Evolutionary conservation across 2,113 vertebrate species (phyloP).

Genomic region (Mirza zaza): DNA sequence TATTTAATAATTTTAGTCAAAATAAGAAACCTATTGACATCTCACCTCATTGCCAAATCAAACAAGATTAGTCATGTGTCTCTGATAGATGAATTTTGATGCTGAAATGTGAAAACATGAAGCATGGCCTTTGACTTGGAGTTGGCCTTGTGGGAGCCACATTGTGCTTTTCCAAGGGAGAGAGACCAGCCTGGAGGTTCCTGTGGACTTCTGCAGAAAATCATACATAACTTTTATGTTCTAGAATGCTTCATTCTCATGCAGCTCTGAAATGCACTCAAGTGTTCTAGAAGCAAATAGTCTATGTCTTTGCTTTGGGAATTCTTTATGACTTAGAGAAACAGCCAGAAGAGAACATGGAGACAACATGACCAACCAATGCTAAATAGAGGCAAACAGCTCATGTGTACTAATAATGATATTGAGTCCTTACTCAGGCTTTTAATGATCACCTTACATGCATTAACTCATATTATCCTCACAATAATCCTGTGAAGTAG

Average conservation of each 20-base stretch:
- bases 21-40: constrained; percentile 67
- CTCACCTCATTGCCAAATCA: constrained; percentile 74
- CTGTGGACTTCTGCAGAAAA: background rate
- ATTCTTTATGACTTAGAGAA: constrained; percentile 23
- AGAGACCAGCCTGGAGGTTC: background rate
- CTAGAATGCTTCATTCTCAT: background rate
- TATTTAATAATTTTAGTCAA: constrained; percentile 67
- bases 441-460: background rate
- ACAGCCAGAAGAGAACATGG: background rate
- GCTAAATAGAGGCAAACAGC: background rate
- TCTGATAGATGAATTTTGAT: constrained; percentile 66
- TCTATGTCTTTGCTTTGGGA: background rate
- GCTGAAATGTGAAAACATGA: constrained; percentile 52
- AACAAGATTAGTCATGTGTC: constrained; percentile 68
- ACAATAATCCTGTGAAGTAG: background rate
- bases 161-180: background rate
- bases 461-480: background rate
- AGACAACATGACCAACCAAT: background rate
- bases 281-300: background rate
- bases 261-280: background rate
- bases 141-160: constrained; percentile 31
- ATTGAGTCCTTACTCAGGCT: background rate
- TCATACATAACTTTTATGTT: background rate
- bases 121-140: constrained; percentile 37
- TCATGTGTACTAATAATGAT: background rate